Evolutionary conservation across 2,888 invertebrate species (phyloP), one percentile per base, ranked within the genome.

Genomic region (Globia sparganii): DNA sequence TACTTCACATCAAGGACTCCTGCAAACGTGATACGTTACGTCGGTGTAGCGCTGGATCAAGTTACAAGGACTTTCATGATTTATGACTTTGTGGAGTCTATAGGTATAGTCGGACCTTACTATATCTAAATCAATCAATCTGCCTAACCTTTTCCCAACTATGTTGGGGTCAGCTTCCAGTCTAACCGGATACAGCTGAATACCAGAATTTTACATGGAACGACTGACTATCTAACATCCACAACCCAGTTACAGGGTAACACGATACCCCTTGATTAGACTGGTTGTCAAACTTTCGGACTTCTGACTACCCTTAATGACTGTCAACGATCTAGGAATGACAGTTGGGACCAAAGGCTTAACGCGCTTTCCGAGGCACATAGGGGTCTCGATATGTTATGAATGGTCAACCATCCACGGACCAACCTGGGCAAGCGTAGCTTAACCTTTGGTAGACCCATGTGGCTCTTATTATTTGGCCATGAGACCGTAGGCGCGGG

Each of bases 1-100:
- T 56, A 74, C 70, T 81, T 59, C 64, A 74, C 53, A 67, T 78
- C 81, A 86, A 88, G 88, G 88, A 81, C 77, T 73, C 64, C 11
- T 62, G 67, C 80, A 46, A 75, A 70, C 43, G 40, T 69, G 65
- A 78, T 65, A 66, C 43, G 61, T 77, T 66, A 64, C 43, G 34
- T 59, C 53, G 53, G 37, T 66, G 56, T 62, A 21, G 37, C 62
- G 31, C 49, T 72, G 49, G 68, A 74, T 86, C 79, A 62, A 62
- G 72, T 84, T 71, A 43, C 86, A 73, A 79, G 84, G 80, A 64
- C 65, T 40, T 46, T 28, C 34, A 70, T 72, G 67, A 74, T 62
- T 72, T 71, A 78, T 65, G 56, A 75, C 59, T 67, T 43, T 53
- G 13, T 0, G 25, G 6, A 31, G 56, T n/a, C 11, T 49, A 21